Base-by-base conservation (phyloP, 1,140 invertebrate species). In the Papilio polytes region DNA sequence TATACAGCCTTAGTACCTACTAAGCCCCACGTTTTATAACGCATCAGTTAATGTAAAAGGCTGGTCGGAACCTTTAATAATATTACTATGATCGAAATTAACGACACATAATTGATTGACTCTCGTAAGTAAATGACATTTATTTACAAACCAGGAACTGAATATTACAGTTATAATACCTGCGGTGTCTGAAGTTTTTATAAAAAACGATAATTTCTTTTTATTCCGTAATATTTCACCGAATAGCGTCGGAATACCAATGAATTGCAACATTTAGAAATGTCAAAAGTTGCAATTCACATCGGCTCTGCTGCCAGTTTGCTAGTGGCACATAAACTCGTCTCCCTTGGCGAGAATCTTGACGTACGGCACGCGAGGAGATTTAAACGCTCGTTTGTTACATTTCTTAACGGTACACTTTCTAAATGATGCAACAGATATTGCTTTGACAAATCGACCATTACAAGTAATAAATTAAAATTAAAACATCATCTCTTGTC, bases 361-460 rank as follows among this genome's bases (percentile, higher is more conserved):
- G 51, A 41, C 72, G 59, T 63, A 63, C 53, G 41, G 59, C 72
- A 74, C 53, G 72, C 31, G 80, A 41, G 36, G 56, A 36, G 72
- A 74, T 74, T 80, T 74, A 73, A 41, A 74, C 10, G 46, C 44
- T 70, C 20, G 63, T 80, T 53, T 80, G 79, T 80, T 41, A 51
- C 70, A 51, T 22, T 73, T 41, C 70, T 26, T 48, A 46, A 74
- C 12, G 72, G 46, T 18, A 41, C 59, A 74, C 82, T 83, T 82
- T 80, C 78, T 66, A 80, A 36, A 18, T 82, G 74, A 84, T 80
- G 80, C 51, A 84, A 84, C 70, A 26, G 22, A 56, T 70, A 81
- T 80, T 80, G 59, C 80, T 63, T 80, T 70, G 22, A 36, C 26
- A 70, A 70, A 70, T 6, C 20, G 22, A 63, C 22, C 26, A 26